Evolutionary conservation across 2,888 invertebrate genomes (phyloP).

Genomic region (Salpingus planirostris): DNA sequence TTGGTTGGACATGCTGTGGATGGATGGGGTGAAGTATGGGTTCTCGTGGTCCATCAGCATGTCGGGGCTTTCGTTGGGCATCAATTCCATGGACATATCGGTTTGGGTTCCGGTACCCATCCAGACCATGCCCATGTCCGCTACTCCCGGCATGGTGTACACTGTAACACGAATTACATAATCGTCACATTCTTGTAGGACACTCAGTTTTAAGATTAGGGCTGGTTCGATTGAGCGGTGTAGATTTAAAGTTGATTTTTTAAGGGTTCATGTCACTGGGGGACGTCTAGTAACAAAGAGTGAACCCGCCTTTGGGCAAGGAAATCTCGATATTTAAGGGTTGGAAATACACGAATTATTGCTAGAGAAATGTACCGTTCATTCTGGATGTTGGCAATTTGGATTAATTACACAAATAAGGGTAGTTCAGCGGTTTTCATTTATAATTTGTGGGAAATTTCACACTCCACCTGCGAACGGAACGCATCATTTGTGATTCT

Average conservation of each 20-base stretch:
- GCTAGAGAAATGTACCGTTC: slow-evolving; percentile 10
- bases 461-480: slow-evolving; percentile 8
- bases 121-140: slow-evolving; percentile 59
- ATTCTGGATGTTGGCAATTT: slow-evolving; percentile 6
- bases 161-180: slow-evolving; percentile 23
- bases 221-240: too few species aligned
- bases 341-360: not conserved
- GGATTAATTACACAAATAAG: slow-evolving; percentile 1
- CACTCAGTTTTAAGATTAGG: not conserved
- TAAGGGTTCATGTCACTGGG: not conserved
- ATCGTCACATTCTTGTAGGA: not conserved
- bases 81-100: slow-evolving; percentile 43
- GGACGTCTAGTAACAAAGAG: too few species aligned
- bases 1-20: slow-evolving; percentile 41
- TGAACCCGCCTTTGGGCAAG: not conserved
- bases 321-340: not conserved
- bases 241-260: too few species aligned
- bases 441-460: slow-evolving; percentile 12
- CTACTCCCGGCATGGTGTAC: slow-evolving; percentile 46
- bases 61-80: slow-evolving; percentile 35
- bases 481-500: slow-evolving; percentile 14
- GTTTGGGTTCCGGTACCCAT: slow-evolving; percentile 52
- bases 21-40: slow-evolving; percentile 41
- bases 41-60: slow-evolving; percentile 41
- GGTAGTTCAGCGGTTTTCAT: slow-evolving; percentile 11